Conservation (phyloP, 2,113 vertebrate genomes). For the Neolamprologus modestus region DNA sequence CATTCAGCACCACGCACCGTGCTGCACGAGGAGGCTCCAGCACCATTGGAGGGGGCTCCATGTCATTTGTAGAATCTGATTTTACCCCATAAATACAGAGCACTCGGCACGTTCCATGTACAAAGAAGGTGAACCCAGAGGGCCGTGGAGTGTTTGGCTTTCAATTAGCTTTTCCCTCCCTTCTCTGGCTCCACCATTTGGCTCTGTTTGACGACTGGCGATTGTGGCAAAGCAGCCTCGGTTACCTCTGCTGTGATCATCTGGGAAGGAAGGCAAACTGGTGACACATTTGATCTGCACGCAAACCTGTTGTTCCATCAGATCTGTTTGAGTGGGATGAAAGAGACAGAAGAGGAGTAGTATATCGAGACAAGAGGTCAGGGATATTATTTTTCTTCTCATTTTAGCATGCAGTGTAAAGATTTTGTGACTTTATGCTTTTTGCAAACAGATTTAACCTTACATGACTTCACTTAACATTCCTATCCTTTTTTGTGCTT, state of each 20-base stretch:
- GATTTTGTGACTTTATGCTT: neutral
- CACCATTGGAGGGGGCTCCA: conserved; percentile 47
- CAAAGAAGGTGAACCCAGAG: conserved; percentile 42
- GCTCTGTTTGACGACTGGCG: conserved; percentile 26
- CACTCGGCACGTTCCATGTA: conserved; percentile 44
- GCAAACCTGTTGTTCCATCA: neutral
- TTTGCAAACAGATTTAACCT: neutral
- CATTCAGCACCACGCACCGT: conserved; percentile 54
- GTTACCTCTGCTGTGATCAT: neutral
- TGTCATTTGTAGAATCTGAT: conserved; percentile 61
- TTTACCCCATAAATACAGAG: conserved; percentile 42
- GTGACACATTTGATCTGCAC: neutral
- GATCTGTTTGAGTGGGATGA: neutral
- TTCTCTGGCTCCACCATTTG: conserved; percentile 8
- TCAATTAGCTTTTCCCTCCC: conserved; percentile 55
- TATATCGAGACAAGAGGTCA: neutral
- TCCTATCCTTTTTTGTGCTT: neutral
- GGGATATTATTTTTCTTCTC: neutral
- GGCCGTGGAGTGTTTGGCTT: conserved; percentile 52
- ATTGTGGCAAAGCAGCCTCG: neutral
- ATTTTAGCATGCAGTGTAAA: neutral
- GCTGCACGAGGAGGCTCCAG: conserved; percentile 59
- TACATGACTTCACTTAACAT: neutral
- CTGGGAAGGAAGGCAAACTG: neutral
- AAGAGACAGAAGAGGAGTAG: neutral